Base-by-base conservation (phyloP, 2,113 vertebrate genomes). In the Leiothrix lutea region DNA sequence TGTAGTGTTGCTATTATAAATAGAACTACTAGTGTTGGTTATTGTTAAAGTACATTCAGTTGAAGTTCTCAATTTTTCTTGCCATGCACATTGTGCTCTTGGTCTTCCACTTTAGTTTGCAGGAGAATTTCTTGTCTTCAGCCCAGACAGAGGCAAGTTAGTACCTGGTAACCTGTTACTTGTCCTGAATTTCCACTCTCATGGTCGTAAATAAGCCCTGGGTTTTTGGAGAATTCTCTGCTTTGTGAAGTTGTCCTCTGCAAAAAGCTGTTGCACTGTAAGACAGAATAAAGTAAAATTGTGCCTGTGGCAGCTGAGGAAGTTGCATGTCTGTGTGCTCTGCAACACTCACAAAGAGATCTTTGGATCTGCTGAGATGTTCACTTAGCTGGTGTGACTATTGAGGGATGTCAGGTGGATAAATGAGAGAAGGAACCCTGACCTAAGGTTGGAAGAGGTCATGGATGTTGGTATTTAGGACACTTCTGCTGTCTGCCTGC, bases 61-160 rank as follows among this genome's bases (percentile, higher is more conserved):
- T 44, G 16, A 87, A 93, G 22, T 47, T 93, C 38, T 82, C 42
- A 9, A 0, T 75, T 88, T 77, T 86, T 93, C 50, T 86, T 88
- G 42, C 26, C 0, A 0, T 54, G 12, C 0, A 1, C 2, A 1
- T 84, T 85, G 19, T 11, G 36, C 20, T 90, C 25, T 35, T 44
- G 22, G 15, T 62, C 66, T 85, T 81, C 25, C 7, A 10, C 50
- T 75, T 85, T 31, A 44, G 50, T 56, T 51, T 74, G 31, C 22
- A 40, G 22, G 23, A 61, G 38, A 71, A 58, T 88, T 95, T 58
- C 20, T 91, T 90, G 24, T 47, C 54, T 92, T 80, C 38, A 66
- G 42, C 54, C 26, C 35, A 58, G 45, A 61, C 1, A 54, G 36
- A 82, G 38, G 42, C 50, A 69, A 85, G 9, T 45, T 57, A 77